Evolutionary conservation across 2,113 vertebrate species (phyloP), one percentile per base, ranked within the genome.

Genomic region (Cinclus cinclus): DNA sequence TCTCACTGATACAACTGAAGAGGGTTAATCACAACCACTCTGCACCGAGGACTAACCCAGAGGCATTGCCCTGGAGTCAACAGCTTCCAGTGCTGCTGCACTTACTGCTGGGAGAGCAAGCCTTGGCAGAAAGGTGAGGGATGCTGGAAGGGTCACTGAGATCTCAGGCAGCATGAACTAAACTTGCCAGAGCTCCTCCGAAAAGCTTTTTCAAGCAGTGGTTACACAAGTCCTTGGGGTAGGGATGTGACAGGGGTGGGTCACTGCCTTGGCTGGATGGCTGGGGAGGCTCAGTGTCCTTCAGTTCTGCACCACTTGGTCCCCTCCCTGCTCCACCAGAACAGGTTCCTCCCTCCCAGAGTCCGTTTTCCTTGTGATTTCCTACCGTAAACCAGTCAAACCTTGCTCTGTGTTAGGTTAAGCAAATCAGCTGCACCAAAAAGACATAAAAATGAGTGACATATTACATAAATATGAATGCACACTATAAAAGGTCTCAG

Each of bases 361-460:
- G 20, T 18, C 42, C 13, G 23, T 92, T 79, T 78, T 71, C 41
- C 33, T 25, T 21, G 5, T 33, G 41, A 82, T 91, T 95, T 89
- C 65, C 77, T 81, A 63, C n/a, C 62, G 76, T 82, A 96, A 97
- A 94, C 44, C 73, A 78, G 83, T 60, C 76, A 92, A 89, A 58
- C n/a, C 14, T 68, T 6, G 14, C 22, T 89, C 69, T 53, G 44
- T 46, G 49, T 62, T 83, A 69, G 62, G 52, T 87, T 77, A 86
- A 90, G 52, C 52, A 83, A 93, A 95, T 56, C 76, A 92, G 83
- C 22, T 3, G 0, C 23, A 8, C 24, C 47, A 30, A 60, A 81
- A 62, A 52, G 46, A 35, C 6, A 2, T 59, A 59, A 87, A 95
- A 94, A 46, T 70, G 42, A 94, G n/a, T 24, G 93, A 53, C 46